A percentile compares a stretch with the other conserved stretches of the same genome.
Conservation (phyloP, 2,113 vertebrate species). For the Columba janthina region DNA sequence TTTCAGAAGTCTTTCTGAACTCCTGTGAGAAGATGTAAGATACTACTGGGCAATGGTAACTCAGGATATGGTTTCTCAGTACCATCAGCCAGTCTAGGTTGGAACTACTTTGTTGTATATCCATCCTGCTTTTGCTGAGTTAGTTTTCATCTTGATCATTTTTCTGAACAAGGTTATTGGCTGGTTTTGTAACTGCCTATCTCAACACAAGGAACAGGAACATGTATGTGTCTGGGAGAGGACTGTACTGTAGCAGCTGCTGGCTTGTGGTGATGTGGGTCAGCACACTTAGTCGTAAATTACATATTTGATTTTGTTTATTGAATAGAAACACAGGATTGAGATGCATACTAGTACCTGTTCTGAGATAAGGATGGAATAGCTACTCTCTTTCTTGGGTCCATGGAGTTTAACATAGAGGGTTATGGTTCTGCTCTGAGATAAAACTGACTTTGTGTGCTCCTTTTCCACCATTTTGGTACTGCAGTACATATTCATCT, state of each 20-base stretch:
- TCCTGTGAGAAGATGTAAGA: neutral
- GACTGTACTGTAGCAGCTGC: neutral
- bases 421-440: neutral
- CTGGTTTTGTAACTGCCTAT: neutral
- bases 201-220: neutral
- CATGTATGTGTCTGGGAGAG: neutral
- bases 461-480: neutral
- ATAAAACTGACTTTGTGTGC: neutral
- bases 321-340: fast-evolving
- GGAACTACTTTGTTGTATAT: neutral
- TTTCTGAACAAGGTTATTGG: neutral
- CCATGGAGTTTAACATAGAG: neutral
- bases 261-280: neutral
- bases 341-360: neutral
- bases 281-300: neutral
- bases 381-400: neutral
- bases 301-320: fast-evolving
- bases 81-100: neutral
- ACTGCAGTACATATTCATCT: neutral
- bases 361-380: neutral
- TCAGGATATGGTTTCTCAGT: neutral
- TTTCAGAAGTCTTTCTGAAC: neutral
- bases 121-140: neutral
- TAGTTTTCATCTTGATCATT: neutral
- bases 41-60: neutral